A percentile compares a stretch with the other conserved stretches of the same genome.
These are phyloP conservation scores for Ichneumoninae sp. DNA, from an alignment of 2,888 invertebrate species.

Conservation along the genomic window DNA sequence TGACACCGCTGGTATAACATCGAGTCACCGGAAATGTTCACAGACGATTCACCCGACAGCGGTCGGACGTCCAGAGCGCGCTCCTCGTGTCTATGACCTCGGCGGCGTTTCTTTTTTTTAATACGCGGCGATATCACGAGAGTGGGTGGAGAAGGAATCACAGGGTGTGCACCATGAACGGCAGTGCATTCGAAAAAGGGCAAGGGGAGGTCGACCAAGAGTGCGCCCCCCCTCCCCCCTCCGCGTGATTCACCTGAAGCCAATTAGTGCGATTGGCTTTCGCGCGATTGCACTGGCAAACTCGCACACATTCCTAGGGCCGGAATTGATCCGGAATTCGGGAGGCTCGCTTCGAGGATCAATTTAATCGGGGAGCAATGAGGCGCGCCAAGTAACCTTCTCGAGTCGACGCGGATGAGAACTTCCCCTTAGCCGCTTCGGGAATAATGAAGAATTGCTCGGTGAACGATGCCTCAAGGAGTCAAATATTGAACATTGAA, in stretches of 20 bases:
- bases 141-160: constrained; percentile 16
- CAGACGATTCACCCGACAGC: constrained; percentile 47
- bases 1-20: constrained; percentile 16
- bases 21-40: constrained; percentile 35
- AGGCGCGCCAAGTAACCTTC: constrained; percentile 36
- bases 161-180: constrained; percentile 54
- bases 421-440: constrained; percentile 18
- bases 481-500: constrained; percentile 16
- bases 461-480: constrained; percentile 2
- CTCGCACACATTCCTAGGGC: constrained; percentile 60
- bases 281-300: constrained; percentile 72
- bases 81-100: constrained; percentile 66
- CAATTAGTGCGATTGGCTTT: constrained; percentile 74
- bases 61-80: constrained; percentile 33
- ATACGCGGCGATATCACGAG: constrained; percentile 56
- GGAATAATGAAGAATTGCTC: constrained; percentile 17
- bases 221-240: constrained; percentile 41
- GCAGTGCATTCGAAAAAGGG: constrained; percentile 49
- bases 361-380: constrained; percentile 60
- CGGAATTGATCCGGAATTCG: constrained; percentile 51
- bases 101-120: constrained; percentile 41
- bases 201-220: constrained; percentile 51
- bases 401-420: constrained; percentile 36
- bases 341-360: constrained; percentile 29
- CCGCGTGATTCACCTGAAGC: constrained; percentile 71